A percentile compares a stretch with the other conserved stretches of the same genome.
phyloP scores from a whole-genome alignment of 2,113 vertebrate species.

The Pica pica region DNA sequence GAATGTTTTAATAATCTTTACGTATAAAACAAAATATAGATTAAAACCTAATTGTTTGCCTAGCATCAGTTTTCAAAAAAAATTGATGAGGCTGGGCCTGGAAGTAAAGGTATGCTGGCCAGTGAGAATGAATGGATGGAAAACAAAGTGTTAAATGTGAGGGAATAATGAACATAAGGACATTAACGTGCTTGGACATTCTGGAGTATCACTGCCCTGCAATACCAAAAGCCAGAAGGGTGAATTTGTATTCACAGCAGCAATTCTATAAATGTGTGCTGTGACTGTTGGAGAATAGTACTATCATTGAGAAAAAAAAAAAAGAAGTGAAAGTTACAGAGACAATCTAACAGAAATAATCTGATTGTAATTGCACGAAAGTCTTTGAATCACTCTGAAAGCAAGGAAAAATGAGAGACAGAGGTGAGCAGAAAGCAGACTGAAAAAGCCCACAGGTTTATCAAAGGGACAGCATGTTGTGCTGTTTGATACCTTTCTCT shows the following conservation, averaged over 20 bases:
- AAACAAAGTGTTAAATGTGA: background rate
- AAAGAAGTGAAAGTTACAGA: background rate
- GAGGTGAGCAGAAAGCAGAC: background rate
- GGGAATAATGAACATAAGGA: background rate
- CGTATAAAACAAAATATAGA: background rate
- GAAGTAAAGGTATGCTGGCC: background rate
- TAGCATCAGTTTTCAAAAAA: background rate
- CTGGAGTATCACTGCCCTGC: background rate
- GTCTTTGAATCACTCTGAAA: background rate
- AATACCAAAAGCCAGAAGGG: background rate
- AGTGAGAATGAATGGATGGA: background rate
- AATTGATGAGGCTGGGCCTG: background rate
- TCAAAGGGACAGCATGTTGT: background rate
- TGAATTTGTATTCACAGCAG: background rate
- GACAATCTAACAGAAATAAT: background rate
- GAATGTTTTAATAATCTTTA: background rate
- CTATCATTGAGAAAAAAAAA: background rate
- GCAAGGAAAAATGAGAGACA: background rate
- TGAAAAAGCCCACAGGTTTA: background rate
- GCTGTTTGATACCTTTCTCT: background rate
- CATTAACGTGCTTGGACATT: background rate
- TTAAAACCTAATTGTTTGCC: background rate
- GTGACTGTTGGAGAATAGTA: accelerated
- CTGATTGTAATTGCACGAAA: background rate
- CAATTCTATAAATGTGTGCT: background rate